Base-by-base conservation (phyloP, 1,140 invertebrate genomes). In the Homarus americanus region DNA sequence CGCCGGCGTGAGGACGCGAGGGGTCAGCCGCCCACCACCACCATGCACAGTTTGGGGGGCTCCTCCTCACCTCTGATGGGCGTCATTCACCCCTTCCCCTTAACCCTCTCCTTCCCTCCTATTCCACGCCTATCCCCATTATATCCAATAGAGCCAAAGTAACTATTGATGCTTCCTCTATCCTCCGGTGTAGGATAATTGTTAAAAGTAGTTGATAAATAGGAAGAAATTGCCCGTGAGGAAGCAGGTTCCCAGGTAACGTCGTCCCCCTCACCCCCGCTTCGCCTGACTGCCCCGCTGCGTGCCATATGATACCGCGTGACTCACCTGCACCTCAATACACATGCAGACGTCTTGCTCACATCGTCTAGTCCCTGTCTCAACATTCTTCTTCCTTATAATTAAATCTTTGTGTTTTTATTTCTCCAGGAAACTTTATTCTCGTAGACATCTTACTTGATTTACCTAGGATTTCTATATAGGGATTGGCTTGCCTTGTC, bases 211-310 rank as follows among this genome's bases (percentile, higher is more conserved):
- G n/a, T 28, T 2, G 4, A 69, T 28, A 69, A 15, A 49, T 32
- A 5, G 28, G 24, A 32, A 69, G 28, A 32, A 69, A 69, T 15
- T 32, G 63, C 49, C 28, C 24, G 79, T 63, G 12, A 36, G 17
- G 53, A 24, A 75, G 66, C 83, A 75, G 36, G 82, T 84, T 72
- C 63, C 69, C 38, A 73, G 82, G 28, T 15, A 85, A 53, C 69
- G 69, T 85, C 75, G 36, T 78, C 44, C 53, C 38, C 17, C n/a
- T 49, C 69, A 28, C 49, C 80, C 38, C 34, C 80, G 79, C 79
- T 82, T 36, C 80, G 80, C 87, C 72, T 90, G 87, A 90, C 87
- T 90, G 87, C 87, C 80, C 87, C 80, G 66, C 87, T 83, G 69
- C 72, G 80, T 83, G 87, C 87, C 87, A 90, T 90, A 90, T 90